These are phyloP conservation scores for Orchestes rusci DNA, from an alignment of 2,888 invertebrate genomes.

Conservation along the genomic window DNA sequence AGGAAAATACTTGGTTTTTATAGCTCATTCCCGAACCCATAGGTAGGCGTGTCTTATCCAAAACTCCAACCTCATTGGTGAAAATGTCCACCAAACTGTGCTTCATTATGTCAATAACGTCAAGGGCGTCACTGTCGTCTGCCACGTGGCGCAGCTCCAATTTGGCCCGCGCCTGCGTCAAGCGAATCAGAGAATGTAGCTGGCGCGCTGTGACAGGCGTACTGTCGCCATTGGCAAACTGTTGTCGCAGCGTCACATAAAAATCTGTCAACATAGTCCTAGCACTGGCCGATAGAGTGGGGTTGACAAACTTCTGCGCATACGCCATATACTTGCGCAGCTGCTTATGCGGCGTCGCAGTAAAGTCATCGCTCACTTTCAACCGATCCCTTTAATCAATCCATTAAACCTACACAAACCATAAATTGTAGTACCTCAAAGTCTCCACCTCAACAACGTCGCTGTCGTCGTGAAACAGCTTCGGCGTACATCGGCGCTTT, in stretches of 20 bases:
- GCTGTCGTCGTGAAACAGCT: conserved; percentile 5
- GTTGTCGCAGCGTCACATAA: conserved; percentile 69
- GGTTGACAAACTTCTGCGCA: conserved; percentile 80
- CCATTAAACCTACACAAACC: no score
- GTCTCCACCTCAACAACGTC: no score
- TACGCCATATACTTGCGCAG: conserved; percentile 90
- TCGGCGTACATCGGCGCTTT: conserved; percentile 16
- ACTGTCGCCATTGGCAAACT: conserved; percentile 56
- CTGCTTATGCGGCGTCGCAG: conserved; percentile 66
- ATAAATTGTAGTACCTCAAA: no score
- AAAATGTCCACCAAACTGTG: conserved; percentile 72
- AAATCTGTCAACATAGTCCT: conserved; percentile 65
- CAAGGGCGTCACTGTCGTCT: conserved; percentile 70
- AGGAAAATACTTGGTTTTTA: conserved; percentile 51
- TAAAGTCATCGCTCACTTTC: conserved; percentile 56
- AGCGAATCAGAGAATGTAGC: conserved; percentile 77
- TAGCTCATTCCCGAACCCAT: conserved; percentile 69
- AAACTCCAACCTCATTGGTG: conserved; percentile 61
- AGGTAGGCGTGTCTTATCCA: conserved; percentile 59
- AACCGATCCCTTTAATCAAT: conserved; percentile 59
- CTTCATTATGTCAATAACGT: conserved; percentile 79
- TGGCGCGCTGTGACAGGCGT: conserved; percentile 85
- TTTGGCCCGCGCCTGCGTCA: conserved; percentile 85
- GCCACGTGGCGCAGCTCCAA: conserved; percentile 77
- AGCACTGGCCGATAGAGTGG: conserved; percentile 67